These are phyloP conservation scores for Carabus problematicus DNA, from an alignment of 2,888 invertebrate genomes.

Conservation along the genomic window DNA sequence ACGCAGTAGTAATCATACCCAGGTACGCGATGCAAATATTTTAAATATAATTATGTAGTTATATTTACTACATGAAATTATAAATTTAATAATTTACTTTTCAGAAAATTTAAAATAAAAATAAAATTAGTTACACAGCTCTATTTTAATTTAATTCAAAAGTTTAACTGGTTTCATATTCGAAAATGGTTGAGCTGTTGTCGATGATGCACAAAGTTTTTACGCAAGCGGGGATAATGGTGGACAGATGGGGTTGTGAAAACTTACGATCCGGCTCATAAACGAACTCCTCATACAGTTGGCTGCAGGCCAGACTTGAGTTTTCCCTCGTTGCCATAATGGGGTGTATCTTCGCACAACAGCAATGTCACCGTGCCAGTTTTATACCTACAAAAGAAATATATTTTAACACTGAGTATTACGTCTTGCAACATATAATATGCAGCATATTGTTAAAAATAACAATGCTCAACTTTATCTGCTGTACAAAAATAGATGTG, in stretches of 20 bases:
- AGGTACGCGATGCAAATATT: not conserved
- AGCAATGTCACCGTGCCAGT: conserved; percentile 9
- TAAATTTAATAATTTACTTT: too few relatives aligned
- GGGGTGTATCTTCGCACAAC: not conserved
- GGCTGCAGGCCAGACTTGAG: conserved; percentile 31
- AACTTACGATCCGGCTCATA: conserved; percentile 26
- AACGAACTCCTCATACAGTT: conserved; percentile 30
- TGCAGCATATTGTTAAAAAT: not conserved
- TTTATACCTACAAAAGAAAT: not conserved
- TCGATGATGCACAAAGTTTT: not conserved
- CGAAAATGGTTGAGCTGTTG: not conserved
- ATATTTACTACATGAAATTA: too few relatives aligned
- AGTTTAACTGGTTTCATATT: too few relatives aligned
- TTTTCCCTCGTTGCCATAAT: conserved; percentile 12
- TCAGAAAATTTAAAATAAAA: too few relatives aligned
- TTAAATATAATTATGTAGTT: not conserved
- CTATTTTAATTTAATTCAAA: too few relatives aligned
- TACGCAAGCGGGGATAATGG: not conserved
- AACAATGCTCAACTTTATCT: too few relatives aligned
- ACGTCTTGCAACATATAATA: not conserved
- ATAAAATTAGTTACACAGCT: too few relatives aligned
- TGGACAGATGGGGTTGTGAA: not conserved
- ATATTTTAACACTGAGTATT: not conserved
- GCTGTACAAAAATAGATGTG: too few relatives aligned
- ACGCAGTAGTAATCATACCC: not conserved